Evolutionary conservation across 2,797 vertebrate species (phyloP), one percentile per base, ranked within the genome.

Genomic region (Periophthalmus magnuspinnatus): DNA sequence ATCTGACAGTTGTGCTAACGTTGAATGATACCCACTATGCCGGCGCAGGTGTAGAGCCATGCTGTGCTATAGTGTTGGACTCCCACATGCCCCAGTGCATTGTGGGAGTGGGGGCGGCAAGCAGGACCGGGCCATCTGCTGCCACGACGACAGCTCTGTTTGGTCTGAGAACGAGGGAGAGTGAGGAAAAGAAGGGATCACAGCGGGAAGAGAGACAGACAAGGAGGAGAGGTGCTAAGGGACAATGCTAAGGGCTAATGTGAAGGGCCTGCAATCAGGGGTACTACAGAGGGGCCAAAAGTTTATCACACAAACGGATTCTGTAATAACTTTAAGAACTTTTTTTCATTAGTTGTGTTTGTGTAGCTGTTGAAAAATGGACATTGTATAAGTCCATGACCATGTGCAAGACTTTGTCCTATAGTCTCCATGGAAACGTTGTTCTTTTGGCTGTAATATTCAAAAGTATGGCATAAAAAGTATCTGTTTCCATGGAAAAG

Each of bases 71-170:
- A 61, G 73, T 71, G 66, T 81, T 74, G 24, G 22, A 78, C 85
- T 68, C 82, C 81, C 74, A 81, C 84, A 48, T 48, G 41, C 75
- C 71, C 81, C 71, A 3, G 80, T 79, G 80, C 74, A 82, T 78
- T 81, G 73, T 82, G 79, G 86, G 81, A 81, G 78, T 74, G 74
- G 79, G 77, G 79, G 77, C 75, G 80, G 79, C 62, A 66, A 72
- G 78, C 62, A 68, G 74, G 78, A 56, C 74, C 6, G 66, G 58
- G 77, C 86, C 83, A 89, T 88, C 84, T 89, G 87, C 83, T 75
- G 78, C 73, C 24, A 70, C 56, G 77, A 66, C 67, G 69, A 66
- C 81, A 67, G 71, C 68, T 50, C 59, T 66, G 74, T 78, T 81
- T 76, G 41, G 69, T 77, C 80, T 7, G n/a, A 47, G 68, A 71